Evolutionary conservation across 2,113 vertebrate genomes (phyloP).

Genomic region (Oreochromis aureus): DNA sequence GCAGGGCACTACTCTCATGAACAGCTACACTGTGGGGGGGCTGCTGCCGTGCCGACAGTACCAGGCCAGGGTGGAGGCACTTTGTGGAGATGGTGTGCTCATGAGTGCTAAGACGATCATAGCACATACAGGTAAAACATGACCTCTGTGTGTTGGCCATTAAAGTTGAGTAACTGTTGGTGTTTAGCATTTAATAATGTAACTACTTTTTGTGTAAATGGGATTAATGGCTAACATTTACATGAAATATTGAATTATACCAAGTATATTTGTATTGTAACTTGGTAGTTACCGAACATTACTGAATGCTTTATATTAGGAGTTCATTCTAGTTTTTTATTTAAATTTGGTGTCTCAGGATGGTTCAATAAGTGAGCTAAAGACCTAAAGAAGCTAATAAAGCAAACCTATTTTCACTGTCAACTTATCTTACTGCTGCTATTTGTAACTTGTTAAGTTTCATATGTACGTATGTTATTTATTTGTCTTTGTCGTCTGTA

Average conservation of each 20-base stretch:
- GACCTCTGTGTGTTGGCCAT: not conserved
- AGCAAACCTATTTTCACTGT: not conserved
- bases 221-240: not conserved
- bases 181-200: not conserved
- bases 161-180: not conserved
- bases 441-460: not conserved
- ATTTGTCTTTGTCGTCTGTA: not conserved
- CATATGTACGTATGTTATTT: not conserved
- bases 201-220: not conserved
- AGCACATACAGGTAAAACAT: constrained; percentile 49
- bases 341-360: not conserved
- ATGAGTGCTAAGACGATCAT: constrained; percentile 33
- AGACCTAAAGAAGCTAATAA: not conserved
- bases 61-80: constrained; percentile 51
- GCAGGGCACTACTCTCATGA: constrained; percentile 39
- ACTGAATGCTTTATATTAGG: not conserved
- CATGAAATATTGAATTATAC: not conserved
- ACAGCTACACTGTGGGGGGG: constrained; percentile 34
- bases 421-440: not conserved
- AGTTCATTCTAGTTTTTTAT: not conserved
- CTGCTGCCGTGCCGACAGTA: constrained; percentile 48
- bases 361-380: fast-evolving
- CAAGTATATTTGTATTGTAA: not conserved
- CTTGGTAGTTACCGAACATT: not conserved
- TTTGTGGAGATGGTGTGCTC: constrained; percentile 54